Conservation (phyloP, 2,797 vertebrate genomes). For the Spinibarbus caldwelli region DNA sequence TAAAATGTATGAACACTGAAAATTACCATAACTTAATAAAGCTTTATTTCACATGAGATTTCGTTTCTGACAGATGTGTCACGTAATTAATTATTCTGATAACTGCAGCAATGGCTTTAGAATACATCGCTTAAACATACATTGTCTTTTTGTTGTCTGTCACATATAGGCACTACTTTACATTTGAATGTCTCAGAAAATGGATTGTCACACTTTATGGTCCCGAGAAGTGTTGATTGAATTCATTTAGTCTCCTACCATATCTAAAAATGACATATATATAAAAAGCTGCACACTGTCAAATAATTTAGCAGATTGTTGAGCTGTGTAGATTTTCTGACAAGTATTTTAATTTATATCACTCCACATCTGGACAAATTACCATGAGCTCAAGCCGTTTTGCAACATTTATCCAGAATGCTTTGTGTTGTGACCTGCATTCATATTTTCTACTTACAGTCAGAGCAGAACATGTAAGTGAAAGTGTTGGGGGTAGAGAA, state of each 20-base stretch:
- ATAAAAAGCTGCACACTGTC: not conserved
- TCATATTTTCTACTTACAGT: not conserved
- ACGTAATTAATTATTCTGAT: not conserved
- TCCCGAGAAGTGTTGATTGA: not conserved
- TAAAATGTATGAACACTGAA: constrained; percentile 9
- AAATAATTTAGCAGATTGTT: not conserved
- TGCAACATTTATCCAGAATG: not conserved
- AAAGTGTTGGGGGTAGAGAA: not conserved
- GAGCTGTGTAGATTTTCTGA: not conserved
- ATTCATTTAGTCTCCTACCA: not conserved
- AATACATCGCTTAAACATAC: not conserved
- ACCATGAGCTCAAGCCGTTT: not conserved
- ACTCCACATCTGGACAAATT: not conserved
- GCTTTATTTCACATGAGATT: constrained; percentile 15
- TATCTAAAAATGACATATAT: not conserved
- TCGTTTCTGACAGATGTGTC: not conserved
- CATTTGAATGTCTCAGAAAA: not conserved
- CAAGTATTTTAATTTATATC: not conserved
- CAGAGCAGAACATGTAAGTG: not conserved
- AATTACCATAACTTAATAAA: constrained; percentile 36
- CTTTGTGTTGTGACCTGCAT: not conserved
- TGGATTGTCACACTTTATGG: not conserved
- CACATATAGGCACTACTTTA: constrained; percentile 9
- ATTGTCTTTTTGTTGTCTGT: not conserved
- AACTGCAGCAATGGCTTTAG: not conserved